Evolutionary conservation across 2,888 invertebrate species (phyloP), one percentile per base, ranked within the genome.

Genomic region (Diogma glabrata): DNA sequence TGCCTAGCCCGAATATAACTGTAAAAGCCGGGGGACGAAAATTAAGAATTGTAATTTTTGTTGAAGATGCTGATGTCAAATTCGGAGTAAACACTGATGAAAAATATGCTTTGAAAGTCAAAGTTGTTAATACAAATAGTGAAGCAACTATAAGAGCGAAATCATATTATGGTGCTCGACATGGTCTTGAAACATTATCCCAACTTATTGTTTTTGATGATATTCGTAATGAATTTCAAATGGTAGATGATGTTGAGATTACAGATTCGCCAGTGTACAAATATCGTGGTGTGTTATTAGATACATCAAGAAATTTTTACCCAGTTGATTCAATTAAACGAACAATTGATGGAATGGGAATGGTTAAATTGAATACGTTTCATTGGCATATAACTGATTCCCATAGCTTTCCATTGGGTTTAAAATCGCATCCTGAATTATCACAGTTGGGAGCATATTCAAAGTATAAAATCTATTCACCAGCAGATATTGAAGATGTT

Each of bases 301-400:
- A 97, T 65, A 93, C 96, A 0, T 78, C 93, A 0, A 78, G 97
- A 30, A 95, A 95, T 67, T 97, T 79, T 64, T 77, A 87, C 59
- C 76, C 80, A 9, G 75, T 88, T 8, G 78, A 79, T 1, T 71
- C 81, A 1, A 84, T 90, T 53, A 80, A 85, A 61, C 71, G 77
- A 14, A 86, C 88, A 9, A 74, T 96, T 59, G 77, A 92, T 61
- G 92, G 79, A 1, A 94, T 95, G 92, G 83, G 87, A 0, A 79
- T 84, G 64, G 87, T 87, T 23, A 96, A 95, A 67, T 64, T 95
- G 60, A 96, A 95, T 65, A 86, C 88, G 0, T 87, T 96, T 72
- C 95, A 96, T 63, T 95, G 94, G 94, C 89, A 91, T 61, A 86
- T 91, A 50, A 89, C 88, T 0, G 96, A 96, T 69, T 86, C 88